A percentile compares a stretch with the other conserved stretches of the same genome.
phyloP scores from a whole-genome alignment of 2,113 vertebrate genomes.

The Osmerus eperlanus region DNA sequence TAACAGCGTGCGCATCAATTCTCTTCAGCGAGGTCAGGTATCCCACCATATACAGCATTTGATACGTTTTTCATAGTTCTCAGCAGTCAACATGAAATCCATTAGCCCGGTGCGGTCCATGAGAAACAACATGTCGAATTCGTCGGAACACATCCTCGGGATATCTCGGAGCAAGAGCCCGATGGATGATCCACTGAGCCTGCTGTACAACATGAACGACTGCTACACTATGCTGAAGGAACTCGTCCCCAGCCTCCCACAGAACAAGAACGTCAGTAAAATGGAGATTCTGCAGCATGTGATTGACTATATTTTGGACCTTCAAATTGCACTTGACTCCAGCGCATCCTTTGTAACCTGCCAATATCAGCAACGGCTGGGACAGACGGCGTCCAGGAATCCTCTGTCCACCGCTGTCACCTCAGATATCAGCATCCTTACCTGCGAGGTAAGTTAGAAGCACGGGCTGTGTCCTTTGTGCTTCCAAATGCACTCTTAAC shows the following conservation, averaged over 20 bases:
- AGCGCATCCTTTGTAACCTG: constrained; percentile 69
- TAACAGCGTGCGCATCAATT: constrained; percentile 2
- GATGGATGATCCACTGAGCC: constrained; percentile 79
- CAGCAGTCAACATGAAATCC: constrained; percentile 76
- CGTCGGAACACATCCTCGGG: constrained; percentile 77
- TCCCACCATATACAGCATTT: not conserved
- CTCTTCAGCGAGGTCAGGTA: constrained; percentile 6
- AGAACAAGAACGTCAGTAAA: constrained; percentile 86
- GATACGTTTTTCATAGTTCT: not conserved
- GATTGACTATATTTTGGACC: constrained; percentile 90
- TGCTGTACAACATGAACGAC: constrained; percentile 88
- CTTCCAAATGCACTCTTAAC: not conserved
- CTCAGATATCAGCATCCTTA: constrained; percentile 80
- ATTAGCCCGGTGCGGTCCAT: constrained; percentile 79
- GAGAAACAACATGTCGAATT: constrained; percentile 66
- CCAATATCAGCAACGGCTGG: constrained; percentile 57
- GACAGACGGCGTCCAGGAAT: constrained; percentile 62
- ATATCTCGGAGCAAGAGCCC: constrained; percentile 81
- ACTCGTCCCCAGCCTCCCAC: constrained; percentile 86
- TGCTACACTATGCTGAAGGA: constrained; percentile 88
- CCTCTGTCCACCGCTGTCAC: constrained; percentile 75
- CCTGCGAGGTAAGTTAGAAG: constrained; percentile 75
- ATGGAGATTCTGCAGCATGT: constrained; percentile 93
- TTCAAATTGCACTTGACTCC: constrained; percentile 87
- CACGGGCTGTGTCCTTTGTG: constrained; percentile 6